phyloP scores from a whole-genome alignment of 2,797 vertebrate species.

The Avahi laniger region DNA sequence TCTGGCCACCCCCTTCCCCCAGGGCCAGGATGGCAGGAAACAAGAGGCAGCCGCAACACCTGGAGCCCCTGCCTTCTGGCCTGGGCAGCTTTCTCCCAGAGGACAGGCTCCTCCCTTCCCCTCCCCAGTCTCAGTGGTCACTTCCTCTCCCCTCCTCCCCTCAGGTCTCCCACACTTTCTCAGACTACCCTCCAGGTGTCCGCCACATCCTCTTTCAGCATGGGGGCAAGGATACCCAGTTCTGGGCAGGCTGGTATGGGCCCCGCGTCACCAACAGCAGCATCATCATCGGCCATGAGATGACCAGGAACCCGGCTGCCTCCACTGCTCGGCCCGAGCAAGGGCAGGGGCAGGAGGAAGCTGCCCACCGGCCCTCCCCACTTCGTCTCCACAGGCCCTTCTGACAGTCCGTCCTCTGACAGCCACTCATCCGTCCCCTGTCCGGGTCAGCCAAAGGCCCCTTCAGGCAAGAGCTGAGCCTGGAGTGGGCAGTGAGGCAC shows the following conservation, averaged over 20 bases:
- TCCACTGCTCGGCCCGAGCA: neutral
- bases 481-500: neutral
- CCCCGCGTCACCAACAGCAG: constrained; percentile 93
- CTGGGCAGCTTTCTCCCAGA: neutral
- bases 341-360: neutral
- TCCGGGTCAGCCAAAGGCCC: neutral
- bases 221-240: constrained; percentile 91
- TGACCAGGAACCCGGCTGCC: neutral
- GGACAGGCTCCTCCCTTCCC: neutral
- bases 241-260: constrained; percentile 94
- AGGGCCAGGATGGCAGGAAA: neutral
- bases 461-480: neutral
- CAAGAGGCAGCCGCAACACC: neutral
- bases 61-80: neutral
- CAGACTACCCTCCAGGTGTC: constrained; percentile 90
- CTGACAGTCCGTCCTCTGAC: neutral
- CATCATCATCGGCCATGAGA: constrained; percentile 86
- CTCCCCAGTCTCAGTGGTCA: neutral
- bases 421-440: neutral
- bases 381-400: too few species aligned
- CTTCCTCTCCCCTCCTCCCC: neutral
- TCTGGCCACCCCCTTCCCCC: neutral
- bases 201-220: constrained; percentile 91
- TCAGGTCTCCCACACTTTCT: constrained; percentile 92
- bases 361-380: fast-evolving